A percentile compares a stretch with the other conserved stretches of the same genome.
phyloP scores from a whole-genome alignment of 2,113 vertebrate species.

The Oreotragus oreotragus region DNA sequence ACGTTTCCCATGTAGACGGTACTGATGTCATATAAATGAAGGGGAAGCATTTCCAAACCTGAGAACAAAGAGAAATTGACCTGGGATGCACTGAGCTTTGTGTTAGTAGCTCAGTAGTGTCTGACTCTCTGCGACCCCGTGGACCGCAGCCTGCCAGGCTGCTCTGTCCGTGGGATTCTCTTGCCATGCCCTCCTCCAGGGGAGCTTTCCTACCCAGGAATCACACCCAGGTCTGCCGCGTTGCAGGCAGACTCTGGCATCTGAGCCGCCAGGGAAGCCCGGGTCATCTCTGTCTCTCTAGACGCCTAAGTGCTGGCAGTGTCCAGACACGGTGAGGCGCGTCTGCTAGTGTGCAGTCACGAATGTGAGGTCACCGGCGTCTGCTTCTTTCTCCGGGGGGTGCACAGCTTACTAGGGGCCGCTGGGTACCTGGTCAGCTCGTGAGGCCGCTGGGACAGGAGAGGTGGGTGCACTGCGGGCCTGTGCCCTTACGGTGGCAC shows the following conservation, averaged over 20 bases:
- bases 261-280: background rate
- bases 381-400: background rate
- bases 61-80: background rate
- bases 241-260: background rate
- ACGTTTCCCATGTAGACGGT: background rate
- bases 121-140: background rate
- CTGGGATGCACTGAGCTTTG: background rate
- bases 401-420: background rate
- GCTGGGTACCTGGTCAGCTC: background rate
- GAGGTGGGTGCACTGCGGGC: background rate
- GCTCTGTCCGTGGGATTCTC: background rate
- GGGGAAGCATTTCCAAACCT: background rate
- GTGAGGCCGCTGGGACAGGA: background rate
- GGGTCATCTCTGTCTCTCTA: background rate
- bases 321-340: accelerated
- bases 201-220: background rate
- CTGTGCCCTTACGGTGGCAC: background rate
- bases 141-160: background rate
- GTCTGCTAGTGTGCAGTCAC: accelerated
- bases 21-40: background rate
- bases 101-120: background rate
- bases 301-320: background rate
- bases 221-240: accelerated
- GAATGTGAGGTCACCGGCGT: accelerated
- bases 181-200: background rate